phyloP scores from a whole-genome alignment of 2,113 vertebrate species.

The Etheostoma cragini region DNA sequence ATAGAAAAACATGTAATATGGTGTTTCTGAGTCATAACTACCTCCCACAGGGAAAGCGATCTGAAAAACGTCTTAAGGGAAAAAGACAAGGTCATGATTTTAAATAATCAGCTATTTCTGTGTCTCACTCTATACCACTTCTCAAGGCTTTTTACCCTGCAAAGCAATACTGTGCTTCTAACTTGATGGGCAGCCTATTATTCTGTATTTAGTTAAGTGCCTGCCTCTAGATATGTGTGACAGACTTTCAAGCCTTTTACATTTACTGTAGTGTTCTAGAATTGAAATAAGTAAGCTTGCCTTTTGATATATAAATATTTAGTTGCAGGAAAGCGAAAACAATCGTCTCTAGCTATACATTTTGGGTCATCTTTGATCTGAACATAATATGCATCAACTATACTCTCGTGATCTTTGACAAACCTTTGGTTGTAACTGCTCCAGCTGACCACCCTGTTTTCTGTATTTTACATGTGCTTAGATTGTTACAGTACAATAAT shows the following conservation, averaged over 20 bases:
- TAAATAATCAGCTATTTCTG: conserved; percentile 50
- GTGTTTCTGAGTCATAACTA: conserved; percentile 68
- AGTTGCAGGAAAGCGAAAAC: background rate
- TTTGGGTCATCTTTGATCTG: background rate
- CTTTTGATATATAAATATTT: background rate
- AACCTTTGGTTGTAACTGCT: background rate
- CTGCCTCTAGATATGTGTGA: conserved; percentile 12
- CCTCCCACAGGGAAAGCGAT: conserved; percentile 55
- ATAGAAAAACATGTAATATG: conserved; percentile 33
- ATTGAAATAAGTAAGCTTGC: conserved; percentile 3
- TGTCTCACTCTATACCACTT: conserved; percentile 3
- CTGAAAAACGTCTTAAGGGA: conserved; percentile 42
- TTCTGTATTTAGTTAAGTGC: conserved; percentile 27
- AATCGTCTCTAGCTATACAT: background rate
- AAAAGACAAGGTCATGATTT: conserved; percentile 53
- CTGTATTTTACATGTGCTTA: conserved; percentile 11
- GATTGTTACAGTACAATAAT: conserved; percentile 10
- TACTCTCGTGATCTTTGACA: background rate
- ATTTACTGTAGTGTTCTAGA: background rate
- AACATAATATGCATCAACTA: background rate
- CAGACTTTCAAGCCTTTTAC: background rate
- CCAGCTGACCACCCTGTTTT: background rate
- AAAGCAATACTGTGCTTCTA: conserved; percentile 44
- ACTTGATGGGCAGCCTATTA: conserved; percentile 24
- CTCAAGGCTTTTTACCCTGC: conserved; percentile 23